These are phyloP conservation scores for Erythrocercus mccallii DNA, from an alignment of 2,113 vertebrate genomes.

Conservation along the genomic window DNA sequence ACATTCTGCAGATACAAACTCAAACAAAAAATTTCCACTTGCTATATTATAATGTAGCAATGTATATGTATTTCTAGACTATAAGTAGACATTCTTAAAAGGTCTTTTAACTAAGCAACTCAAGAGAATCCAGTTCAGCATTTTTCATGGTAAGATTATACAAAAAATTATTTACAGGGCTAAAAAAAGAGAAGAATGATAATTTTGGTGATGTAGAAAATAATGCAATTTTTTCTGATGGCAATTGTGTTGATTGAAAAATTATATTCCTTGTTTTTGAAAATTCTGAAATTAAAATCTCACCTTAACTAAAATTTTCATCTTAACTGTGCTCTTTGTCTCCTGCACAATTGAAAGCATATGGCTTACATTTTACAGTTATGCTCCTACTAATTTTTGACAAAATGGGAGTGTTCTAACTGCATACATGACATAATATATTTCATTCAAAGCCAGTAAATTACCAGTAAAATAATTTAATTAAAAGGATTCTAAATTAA, in stretches of 20 bases:
- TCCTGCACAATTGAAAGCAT: background rate
- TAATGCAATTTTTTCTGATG: background rate
- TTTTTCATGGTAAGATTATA: background rate
- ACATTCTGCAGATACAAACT: background rate
- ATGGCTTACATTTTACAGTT: background rate
- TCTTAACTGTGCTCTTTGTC: background rate
- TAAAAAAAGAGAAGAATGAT: background rate
- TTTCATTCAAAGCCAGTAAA: constrained; percentile 7
- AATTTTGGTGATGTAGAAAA: background rate
- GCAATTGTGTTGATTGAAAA: background rate
- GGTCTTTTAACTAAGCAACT: background rate
- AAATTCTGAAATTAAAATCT: background rate
- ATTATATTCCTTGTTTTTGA: background rate
- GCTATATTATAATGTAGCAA: background rate
- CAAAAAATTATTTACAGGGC: background rate
- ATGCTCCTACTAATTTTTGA: background rate
- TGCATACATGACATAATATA: background rate
- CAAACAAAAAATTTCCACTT: background rate
- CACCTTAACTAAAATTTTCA: background rate
- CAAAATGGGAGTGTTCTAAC: background rate
- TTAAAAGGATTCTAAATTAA: background rate
- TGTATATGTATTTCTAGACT: background rate
- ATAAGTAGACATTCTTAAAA: background rate
- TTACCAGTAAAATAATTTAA: background rate
- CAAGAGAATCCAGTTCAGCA: background rate